A percentile compares a stretch with the other conserved stretches of the same genome.
Conservation (phyloP, 2,797 vertebrate species). For the Tolypeutes matacus region DNA sequence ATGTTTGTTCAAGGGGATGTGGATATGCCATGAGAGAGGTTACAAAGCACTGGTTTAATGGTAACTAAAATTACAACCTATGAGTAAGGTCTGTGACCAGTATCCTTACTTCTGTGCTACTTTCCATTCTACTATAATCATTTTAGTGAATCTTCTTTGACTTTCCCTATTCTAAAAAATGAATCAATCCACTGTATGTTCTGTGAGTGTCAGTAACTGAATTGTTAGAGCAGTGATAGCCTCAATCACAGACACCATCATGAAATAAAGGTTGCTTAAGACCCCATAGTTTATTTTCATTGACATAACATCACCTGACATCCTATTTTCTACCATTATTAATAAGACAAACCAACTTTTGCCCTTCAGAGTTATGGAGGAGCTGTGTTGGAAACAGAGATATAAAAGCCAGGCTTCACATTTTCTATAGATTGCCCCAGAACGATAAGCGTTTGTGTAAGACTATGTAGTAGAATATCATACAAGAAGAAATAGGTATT, state of each 20-base stretch:
- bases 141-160: not conserved
- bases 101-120: not conserved
- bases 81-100: not conserved
- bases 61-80: not conserved
- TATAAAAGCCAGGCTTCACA: not conserved
- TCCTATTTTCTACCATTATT: not conserved
- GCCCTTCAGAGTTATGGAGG: not conserved
- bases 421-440: no score
- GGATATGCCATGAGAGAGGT: not conserved
- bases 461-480: not conserved
- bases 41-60: not conserved
- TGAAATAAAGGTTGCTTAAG: not conserved
- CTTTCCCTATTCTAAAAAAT: not conserved
- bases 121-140: not conserved
- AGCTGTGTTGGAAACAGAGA: not conserved
- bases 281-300: not conserved
- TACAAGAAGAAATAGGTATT: not conserved
- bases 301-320: not conserved
- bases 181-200: not conserved
- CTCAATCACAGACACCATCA: not conserved
- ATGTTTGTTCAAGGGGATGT: not conserved
- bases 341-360: not conserved
- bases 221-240: not conserved
- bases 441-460: not conserved
- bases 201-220: not conserved